Evolutionary conservation across 2,797 vertebrate species (phyloP), one percentile per base, ranked within the genome.

Genomic region (Artibeus jamaicensis): DNA sequence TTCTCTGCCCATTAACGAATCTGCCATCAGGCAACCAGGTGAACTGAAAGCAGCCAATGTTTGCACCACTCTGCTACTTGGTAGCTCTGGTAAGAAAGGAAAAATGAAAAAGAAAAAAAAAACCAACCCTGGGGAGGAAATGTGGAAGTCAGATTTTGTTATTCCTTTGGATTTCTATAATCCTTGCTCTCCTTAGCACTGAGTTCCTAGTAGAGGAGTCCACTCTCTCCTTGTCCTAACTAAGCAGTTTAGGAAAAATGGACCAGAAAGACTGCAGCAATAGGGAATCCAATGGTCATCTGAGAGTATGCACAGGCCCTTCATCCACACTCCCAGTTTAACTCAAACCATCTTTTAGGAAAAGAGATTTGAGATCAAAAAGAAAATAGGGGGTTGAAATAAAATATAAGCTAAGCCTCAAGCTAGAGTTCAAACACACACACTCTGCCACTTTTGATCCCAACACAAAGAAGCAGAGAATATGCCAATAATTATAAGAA

Each of bases 331-430:
- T 82, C 1, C 68, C 29, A 29, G 12, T 59, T 67, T 53, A 85
- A 92, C 29, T 77, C 7, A 77, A 92, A 82, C 24, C 6, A 85
- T 18, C 8, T 78, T 74, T 68, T 7, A 82, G 29, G 55, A 89
- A 94, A 79, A 90, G 18, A 93, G 12, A 22, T 22, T 39, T 85
- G 37, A 44, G 15, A 53, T 87, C 62, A 79, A 53, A 79, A 83
- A n/a, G 21, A 74, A 93, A 86, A 37, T 37, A 24, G 34, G 34
- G 0, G 0, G 4, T 42, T 93, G 6, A 22, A 89, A 68, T 59
- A 76, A 96, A 95, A 76, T 37, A 88, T 94, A 92, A 92, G 15
- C 65, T 44, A 73, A 91, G n/a, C 24, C 62, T 59, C n/a, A 70
- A 85, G 8, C 7, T 14, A 74, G 9, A 46, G 59, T 65, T 73